Base-by-base conservation (phyloP, 1,140 invertebrate genomes). In the Pararge aegeria region DNA sequence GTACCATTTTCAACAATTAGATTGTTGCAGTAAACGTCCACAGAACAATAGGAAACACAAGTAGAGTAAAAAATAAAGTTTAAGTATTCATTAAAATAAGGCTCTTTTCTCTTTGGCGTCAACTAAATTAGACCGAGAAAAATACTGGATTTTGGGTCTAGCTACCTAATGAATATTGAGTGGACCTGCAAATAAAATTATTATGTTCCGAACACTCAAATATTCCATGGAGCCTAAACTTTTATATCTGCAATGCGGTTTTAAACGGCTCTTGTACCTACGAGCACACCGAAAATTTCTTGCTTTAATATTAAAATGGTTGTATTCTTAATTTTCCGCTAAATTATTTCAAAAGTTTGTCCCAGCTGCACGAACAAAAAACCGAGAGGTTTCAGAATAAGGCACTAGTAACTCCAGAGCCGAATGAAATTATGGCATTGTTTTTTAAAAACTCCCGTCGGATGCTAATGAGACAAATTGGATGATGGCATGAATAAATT, bases 201-300 rank as follows among this genome's bases (percentile, higher is more conserved):
- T 40, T 40, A 40, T 3, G 1, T 40, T 38, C 18, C 10, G 5
- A 40, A 53, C 30, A 51, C 19, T 38, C 19, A 51, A 34, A 51
- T 19, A 51, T 51, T 51, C 49, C 49, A 51, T 40, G 38, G 16
- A 40, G 38, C 46, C 34, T 40, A 50, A 50, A 57, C 46, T 50
- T 57, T 57, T 34, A 50, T 50, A 57, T 57, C 55, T 57, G 55
- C 55, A 57, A 50, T 57, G 55, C 55, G 48, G 48, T 51, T 52
- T 51, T 58, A 40, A 58, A 58, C 37, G 37, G 10, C 24, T 24
- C 24, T 24, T 24, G 2, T 24, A 7, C 24, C 24, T n/a, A 12
- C n/a, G 12, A 1, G n/a, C 4, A 6, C 18, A 38, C 34, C 21
- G 19, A 10, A 50, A 58, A 40, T 4, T 40, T 1, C 38, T 58